phyloP scores from a whole-genome alignment of 2,113 vertebrate genomes.

The Ammospiza caudacuta region DNA sequence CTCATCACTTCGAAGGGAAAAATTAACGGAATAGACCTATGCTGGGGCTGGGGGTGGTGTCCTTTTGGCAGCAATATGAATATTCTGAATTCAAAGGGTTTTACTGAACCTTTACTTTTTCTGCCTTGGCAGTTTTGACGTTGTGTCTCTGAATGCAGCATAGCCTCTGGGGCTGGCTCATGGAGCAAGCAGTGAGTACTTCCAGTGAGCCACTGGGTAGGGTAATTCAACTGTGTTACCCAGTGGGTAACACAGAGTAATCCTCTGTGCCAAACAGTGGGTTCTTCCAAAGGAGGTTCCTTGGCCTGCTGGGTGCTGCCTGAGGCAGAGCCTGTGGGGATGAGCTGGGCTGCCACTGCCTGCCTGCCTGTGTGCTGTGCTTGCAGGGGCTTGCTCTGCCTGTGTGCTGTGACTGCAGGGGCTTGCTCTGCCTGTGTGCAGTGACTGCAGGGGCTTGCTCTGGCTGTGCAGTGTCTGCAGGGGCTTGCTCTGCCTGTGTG shows the following conservation, averaged over 20 bases:
- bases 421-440: too few relatives aligned
- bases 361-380: neutral
- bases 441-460: too few relatives aligned
- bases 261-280: neutral
- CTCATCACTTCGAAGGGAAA: neutral
- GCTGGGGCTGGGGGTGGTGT: accelerated
- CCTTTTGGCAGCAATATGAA: neutral
- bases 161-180: neutral
- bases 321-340: neutral
- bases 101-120: neutral
- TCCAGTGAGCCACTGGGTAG: neutral
- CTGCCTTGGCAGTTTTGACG: neutral
- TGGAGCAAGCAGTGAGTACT: neutral
- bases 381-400: too few relatives aligned
- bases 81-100: neutral
- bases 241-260: neutral
- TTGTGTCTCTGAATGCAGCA: neutral
- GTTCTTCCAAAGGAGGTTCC: neutral
- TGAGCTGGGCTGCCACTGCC: neutral
- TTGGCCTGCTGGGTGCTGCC: neutral
- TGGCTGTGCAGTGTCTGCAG: too few relatives aligned
- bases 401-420: too few relatives aligned
- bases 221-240: neutral
- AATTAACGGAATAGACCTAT: neutral
- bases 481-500: too few relatives aligned